Base-by-base conservation (phyloP, 2,797 vertebrate genomes). In the Uromys caudimaculatus region DNA sequence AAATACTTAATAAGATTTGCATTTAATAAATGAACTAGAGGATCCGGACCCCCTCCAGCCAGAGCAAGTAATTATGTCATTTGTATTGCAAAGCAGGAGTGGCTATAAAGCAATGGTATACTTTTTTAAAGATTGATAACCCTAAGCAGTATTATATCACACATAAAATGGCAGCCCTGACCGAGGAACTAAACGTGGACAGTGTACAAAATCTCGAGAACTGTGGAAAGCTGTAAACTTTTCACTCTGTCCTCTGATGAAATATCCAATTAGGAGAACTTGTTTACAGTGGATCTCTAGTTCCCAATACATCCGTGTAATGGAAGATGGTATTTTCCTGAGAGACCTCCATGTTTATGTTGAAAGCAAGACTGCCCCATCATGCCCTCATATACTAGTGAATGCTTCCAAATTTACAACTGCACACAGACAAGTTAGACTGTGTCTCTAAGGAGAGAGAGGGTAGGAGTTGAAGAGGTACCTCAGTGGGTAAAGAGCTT, bases 1-100 rank as follows among this genome's bases (percentile, higher is more conserved):
- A 99, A 99, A 99, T 98, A 97, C 97, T 98, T 99, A 98, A 98
- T 98, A 98, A 98, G 98, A 99, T 99, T 98, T 99, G 97, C 98
- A 98, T 99, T 98, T 99, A 98, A 99, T 98, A 98, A 99, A 99
- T 99, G 98, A 98, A 97, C 97, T 97, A 78, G 95, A 98, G 95
- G 96, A 97, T 94, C 98, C 97, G 97, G 98, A 98, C 98, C 89
- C 98, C 98, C 98, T 99, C 98, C 97, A 98, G 98, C 98, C 17
- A 98, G 98, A 97, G 97, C 97, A 94, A 98, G 98, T 99, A 99
- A 99, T 99, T 98, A 98, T 98, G 97, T 97, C 97, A 98, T 99
- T 99, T 99, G 98, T 99, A 99, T 98, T 99, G 98, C 98, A 98
- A 98, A 98, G 97, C 98, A 98, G 98, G 96, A 97, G 91, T 87